Conservation (phyloP, 2,797 vertebrate genomes). For the Halcyon chelicuti region DNA sequence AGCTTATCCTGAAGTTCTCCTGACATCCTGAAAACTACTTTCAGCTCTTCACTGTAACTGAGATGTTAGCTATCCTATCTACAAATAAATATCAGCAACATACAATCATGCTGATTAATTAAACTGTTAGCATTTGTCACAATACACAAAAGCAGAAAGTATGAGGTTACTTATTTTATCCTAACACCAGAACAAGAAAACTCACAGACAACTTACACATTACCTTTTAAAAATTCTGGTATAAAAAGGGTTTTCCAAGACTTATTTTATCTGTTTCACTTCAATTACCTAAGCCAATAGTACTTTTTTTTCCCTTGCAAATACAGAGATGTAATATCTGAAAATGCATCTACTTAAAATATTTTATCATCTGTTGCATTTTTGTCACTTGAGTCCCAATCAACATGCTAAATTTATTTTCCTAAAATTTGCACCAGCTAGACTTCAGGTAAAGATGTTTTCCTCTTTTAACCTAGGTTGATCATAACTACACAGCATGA, state of each 20-base stretch:
- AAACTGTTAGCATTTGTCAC: neutral
- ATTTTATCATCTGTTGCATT: neutral
- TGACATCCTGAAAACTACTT: neutral
- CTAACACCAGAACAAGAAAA: neutral
- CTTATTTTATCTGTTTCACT: neutral
- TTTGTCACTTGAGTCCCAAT: neutral
- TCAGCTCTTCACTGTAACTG: neutral
- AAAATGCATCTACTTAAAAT: neutral
- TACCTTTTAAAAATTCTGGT: neutral
- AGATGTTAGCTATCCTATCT: neutral
- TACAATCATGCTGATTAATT: neutral
- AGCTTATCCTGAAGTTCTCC: neutral
- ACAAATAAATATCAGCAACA: neutral
- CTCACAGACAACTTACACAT: neutral
- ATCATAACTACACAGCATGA: neutral
- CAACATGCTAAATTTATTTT: neutral
- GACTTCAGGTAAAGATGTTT: neutral
- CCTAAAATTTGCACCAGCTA: neutral
- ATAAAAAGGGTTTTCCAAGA: neutral
- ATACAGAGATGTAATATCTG: neutral
- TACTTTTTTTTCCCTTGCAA: neutral
- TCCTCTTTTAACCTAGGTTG: neutral
- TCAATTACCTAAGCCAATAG: neutral
- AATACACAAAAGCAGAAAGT: fast-evolving
- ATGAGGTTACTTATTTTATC: neutral